These are phyloP conservation scores for Pedetes capensis DNA, from an alignment of 2,113 vertebrate genomes.

Conservation along the genomic window DNA sequence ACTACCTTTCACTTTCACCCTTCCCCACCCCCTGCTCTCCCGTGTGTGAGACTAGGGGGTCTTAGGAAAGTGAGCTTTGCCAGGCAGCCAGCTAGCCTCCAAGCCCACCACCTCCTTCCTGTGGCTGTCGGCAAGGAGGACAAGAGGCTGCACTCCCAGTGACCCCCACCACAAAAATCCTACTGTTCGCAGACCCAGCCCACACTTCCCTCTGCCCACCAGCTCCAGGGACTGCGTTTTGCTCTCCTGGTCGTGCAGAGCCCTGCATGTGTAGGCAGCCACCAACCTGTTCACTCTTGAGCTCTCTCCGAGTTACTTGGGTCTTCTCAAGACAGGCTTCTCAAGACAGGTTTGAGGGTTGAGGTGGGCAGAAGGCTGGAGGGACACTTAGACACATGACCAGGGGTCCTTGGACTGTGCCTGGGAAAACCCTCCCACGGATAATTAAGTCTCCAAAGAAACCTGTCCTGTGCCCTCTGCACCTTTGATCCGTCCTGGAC, in stretches of 20 bases:
- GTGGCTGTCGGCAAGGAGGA: accelerated
- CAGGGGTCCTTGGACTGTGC: background rate
- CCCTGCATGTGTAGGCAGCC: background rate
- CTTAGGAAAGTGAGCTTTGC: background rate
- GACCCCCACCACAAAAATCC: background rate
- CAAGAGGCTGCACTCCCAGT: background rate
- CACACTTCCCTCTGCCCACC: background rate
- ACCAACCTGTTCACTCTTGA: background rate
- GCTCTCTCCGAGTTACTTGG: background rate
- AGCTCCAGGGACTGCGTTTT: too few relatives aligned
- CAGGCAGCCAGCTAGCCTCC: background rate
- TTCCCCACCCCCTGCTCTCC: background rate
- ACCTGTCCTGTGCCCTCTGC: background rate
- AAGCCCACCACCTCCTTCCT: background rate
- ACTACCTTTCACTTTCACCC: background rate
- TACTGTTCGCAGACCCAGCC: background rate
- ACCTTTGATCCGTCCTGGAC: background rate
- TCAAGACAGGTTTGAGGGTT: background rate
- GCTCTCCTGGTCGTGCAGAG: background rate
- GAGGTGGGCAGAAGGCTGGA: background rate
- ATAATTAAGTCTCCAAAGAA: constrained; percentile 47
- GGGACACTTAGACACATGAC: background rate
- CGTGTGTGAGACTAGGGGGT: background rate
- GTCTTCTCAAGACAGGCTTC: background rate
- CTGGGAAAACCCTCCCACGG: background rate